These are phyloP conservation scores for Lypha dubia DNA, from an alignment of 2,888 invertebrate genomes.

Conservation along the genomic window DNA sequence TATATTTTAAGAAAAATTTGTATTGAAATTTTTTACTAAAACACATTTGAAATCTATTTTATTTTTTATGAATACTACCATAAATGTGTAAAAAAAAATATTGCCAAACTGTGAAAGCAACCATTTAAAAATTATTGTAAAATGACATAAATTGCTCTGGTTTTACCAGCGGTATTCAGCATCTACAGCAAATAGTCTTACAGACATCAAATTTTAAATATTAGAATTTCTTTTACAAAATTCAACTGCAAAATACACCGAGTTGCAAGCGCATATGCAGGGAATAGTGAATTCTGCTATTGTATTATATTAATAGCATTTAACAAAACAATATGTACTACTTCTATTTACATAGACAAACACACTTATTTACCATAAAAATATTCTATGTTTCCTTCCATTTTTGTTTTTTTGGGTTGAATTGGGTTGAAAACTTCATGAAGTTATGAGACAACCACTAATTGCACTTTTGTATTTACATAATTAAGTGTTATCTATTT, in stretches of 20 bases:
- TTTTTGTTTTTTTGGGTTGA: constrained; percentile 17
- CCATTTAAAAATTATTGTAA: not conserved
- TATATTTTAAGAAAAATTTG: too few species aligned
- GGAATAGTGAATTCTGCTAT: too few species aligned
- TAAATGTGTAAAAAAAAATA: not conserved
- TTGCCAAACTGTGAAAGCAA: not conserved
- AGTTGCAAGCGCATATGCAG: too few species aligned
- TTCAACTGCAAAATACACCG: too few species aligned
- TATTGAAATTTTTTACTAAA: too few species aligned
- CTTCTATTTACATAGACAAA: not conserved
- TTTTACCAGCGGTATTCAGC: too few species aligned
- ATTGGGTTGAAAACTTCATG: constrained; percentile 51
- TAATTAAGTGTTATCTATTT: constrained; percentile 63
- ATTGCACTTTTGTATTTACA: constrained; percentile 67
- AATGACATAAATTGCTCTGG: not conserved
- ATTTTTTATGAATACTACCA: too few species aligned
- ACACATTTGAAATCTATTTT: too few species aligned
- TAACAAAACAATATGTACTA: not conserved
- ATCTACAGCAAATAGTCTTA: too few species aligned
- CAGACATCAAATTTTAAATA: too few species aligned
- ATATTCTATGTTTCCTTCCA: not conserved
- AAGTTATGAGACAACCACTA: constrained; percentile 69
- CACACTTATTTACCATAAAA: not conserved
- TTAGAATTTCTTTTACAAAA: too few species aligned
- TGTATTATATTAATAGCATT: not conserved